Percentiles rank a stretch among this genome's conserved stretches.
phyloP scores from a whole-genome alignment of 2,888 invertebrate genomes.

The Luffia ferchaultella region DNA sequence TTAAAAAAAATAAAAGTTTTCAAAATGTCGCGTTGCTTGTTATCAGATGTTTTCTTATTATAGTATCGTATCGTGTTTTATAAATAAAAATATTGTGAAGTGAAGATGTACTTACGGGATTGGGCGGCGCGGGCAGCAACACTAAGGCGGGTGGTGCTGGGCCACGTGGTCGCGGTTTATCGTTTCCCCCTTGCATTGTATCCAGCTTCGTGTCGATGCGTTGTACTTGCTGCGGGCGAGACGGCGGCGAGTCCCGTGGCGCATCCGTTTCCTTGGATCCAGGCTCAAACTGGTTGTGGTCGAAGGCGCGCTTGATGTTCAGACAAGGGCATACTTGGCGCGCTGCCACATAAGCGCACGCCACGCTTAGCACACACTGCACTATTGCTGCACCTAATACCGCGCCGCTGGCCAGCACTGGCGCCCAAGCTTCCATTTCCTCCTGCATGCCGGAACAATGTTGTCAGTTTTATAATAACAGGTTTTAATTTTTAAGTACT shows the following conservation, averaged over 20 bases:
- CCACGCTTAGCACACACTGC: slow-evolving; percentile 63
- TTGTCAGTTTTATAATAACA: too few species aligned
- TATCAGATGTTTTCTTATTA: too few species aligned
- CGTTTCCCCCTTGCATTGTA: slow-evolving; percentile 39
- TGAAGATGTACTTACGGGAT: neutral
- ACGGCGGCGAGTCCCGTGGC: too few species aligned
- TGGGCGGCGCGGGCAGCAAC: neutral
- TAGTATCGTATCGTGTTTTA: too few species aligned
- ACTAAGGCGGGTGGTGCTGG: neutral
- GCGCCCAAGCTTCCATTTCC: slow-evolving; percentile 65
- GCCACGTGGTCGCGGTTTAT: slow-evolving; percentile 16
- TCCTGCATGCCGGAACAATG: slow-evolving; percentile 41
- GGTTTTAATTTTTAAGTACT: too few species aligned
- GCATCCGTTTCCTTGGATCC: too few species aligned
- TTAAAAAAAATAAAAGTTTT: too few species aligned
- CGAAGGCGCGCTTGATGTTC: too few species aligned
- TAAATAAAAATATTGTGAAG: too few species aligned
- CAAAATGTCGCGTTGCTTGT: too few species aligned
- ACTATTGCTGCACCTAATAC: slow-evolving; percentile 65
- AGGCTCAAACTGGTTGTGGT: slow-evolving; percentile 62
- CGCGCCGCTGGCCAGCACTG: slow-evolving; percentile 69
- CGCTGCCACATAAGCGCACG: slow-evolving; percentile 61
- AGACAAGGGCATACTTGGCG: slow-evolving; percentile 66
- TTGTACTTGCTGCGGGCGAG: slow-evolving; percentile 25
- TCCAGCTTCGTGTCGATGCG: slow-evolving; percentile 46